phyloP scores from a whole-genome alignment of 2,113 vertebrate species.

The Microcebus lehilahytsara region DNA sequence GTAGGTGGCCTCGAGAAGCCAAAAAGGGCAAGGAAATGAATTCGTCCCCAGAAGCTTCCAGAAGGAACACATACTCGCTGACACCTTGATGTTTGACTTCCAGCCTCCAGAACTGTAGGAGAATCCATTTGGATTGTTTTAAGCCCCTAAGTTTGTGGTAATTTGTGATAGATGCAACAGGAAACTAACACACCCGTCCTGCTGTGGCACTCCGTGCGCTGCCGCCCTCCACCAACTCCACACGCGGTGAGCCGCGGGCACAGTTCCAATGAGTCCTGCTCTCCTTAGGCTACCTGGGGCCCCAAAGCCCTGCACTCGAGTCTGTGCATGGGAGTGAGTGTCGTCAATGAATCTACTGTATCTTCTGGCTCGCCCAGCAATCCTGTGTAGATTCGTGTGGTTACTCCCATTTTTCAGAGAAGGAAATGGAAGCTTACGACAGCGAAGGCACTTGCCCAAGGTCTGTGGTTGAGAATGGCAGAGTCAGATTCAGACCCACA shows the following conservation, averaged over 20 bases:
- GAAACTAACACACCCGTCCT: not conserved
- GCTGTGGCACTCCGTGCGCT: rapidly evolving
- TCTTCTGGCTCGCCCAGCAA: not conserved
- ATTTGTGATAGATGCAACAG: not conserved
- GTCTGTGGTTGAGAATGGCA: not conserved
- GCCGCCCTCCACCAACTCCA: too few species aligned
- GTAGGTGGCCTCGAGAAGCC: not conserved
- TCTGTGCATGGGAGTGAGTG: rapidly evolving
- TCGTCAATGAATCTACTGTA: not conserved
- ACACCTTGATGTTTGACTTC: not conserved
- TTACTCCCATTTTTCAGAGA: not conserved
- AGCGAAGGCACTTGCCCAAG: not conserved
- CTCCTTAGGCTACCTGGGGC: not conserved
- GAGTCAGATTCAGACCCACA: not conserved
- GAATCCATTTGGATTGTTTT: not conserved
- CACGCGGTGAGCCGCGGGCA: not conserved
- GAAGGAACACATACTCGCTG: not conserved
- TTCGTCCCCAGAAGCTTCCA: not conserved
- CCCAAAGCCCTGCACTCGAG: not conserved
- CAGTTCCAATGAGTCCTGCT: not conserved
- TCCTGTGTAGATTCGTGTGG: not conserved
- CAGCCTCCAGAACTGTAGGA: not conserved
- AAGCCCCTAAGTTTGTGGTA: not conserved
- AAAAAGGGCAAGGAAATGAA: not conserved
- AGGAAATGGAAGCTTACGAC: not conserved